Percentiles rank a stretch among this genome's conserved stretches.
Conservation (phyloP, 2,888 invertebrate genomes). For the Drosophila paranaensis region DNA sequence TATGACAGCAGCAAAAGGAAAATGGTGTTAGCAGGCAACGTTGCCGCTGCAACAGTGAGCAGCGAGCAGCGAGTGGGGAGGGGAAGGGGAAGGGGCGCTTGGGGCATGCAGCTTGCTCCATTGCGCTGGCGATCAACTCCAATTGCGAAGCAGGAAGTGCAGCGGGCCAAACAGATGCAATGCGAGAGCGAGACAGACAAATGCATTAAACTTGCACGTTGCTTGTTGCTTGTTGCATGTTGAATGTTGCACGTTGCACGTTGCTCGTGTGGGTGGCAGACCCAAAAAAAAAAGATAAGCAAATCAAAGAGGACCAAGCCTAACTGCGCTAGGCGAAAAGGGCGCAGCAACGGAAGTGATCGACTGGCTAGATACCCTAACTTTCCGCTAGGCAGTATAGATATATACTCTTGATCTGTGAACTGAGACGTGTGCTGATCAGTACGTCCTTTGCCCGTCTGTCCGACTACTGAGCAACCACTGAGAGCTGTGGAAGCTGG, state of each 20-base stretch:
- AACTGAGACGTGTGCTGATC: not conserved
- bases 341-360: not conserved
- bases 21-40: slow-evolving; percentile 80
- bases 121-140: slow-evolving; percentile 30
- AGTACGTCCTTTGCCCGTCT: too few relatives aligned
- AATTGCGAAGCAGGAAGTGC: slow-evolving; percentile 58
- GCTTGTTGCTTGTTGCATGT: slow-evolving; percentile 50
- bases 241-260: slow-evolving; percentile 43
- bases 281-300: not conserved
- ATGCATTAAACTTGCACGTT: slow-evolving; percentile 65
- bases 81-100: not conserved
- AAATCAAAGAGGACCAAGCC: not conserved
- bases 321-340: slow-evolving; percentile 1
- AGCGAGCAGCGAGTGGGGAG: not conserved
- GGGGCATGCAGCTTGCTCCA: not conserved
- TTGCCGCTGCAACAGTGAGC: slow-evolving; percentile 41
- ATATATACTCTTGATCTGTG: not conserved
- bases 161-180: slow-evolving; percentile 61
- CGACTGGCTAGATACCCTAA: not conserved
- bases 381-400: not conserved
- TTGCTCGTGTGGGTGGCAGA: slow-evolving; percentile 2
- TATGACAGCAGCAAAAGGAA: slow-evolving; percentile 68
- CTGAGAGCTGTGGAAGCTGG: too few relatives aligned
- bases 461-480: too few relatives aligned
- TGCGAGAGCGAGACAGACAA: slow-evolving; percentile 7